phyloP scores from a whole-genome alignment of 64 coral and sea anemone species.

The Dendrophyllia cribrosa region DNA sequence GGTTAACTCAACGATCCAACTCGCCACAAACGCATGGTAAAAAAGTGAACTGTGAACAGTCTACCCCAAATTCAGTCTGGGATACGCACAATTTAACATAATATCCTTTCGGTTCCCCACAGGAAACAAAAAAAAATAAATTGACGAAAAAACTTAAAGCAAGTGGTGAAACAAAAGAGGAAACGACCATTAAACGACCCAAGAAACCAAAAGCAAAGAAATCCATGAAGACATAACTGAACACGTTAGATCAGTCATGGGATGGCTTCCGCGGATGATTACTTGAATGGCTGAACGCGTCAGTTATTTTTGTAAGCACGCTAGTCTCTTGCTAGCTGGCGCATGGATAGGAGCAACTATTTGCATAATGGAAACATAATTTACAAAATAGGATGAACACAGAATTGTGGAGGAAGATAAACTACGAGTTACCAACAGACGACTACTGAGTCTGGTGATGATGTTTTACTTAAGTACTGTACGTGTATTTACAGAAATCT shows the following conservation, averaged over 20 bases:
- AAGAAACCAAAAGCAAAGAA: conserved; percentile 21
- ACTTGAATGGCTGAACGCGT: background rate
- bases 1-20: too few relatives aligned
- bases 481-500: background rate
- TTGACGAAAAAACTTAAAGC: background rate
- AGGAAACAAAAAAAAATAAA: conserved; percentile 4
- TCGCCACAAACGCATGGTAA: too few relatives aligned
- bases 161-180: background rate
- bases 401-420: background rate
- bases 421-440: background rate
- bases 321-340: background rate
- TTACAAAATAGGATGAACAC: too few relatives aligned
- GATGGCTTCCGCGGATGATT: background rate
- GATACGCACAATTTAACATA: too few relatives aligned
- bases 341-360: too few relatives aligned
- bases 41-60: too few relatives aligned
- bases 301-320: background rate
- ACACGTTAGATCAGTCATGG: background rate
- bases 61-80: too few relatives aligned
- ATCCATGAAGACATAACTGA: background rate
- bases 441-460: background rate
- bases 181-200: background rate
- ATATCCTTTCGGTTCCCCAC: background rate
- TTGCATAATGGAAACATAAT: background rate
- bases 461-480: background rate